Evolutionary conservation across 2,113 vertebrate species (phyloP).

Genomic region (Ramphastos sulfuratus): DNA sequence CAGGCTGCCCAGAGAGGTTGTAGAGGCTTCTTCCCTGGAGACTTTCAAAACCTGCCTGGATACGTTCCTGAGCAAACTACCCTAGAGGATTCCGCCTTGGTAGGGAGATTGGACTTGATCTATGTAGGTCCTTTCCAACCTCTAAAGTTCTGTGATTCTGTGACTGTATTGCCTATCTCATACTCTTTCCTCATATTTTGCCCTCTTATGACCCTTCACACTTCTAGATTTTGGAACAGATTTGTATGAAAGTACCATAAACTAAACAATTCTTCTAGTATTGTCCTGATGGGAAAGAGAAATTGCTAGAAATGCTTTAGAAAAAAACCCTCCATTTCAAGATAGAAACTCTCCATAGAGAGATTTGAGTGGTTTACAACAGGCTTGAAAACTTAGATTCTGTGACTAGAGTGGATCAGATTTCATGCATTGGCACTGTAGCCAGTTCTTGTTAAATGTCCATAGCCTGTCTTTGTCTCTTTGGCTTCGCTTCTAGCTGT

Average conservation of each 20-base stretch:
- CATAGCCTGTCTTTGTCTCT: background rate
- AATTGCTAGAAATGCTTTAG: constrained; percentile 8
- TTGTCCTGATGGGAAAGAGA: background rate
- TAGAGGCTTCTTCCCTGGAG: too few relatives aligned
- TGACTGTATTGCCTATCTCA: background rate
- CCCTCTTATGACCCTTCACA: background rate
- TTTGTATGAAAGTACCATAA: background rate
- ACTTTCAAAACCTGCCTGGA: too few relatives aligned
- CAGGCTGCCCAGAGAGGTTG: too few relatives aligned
- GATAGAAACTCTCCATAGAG: background rate
- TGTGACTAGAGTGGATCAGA: background rate
- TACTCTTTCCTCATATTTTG: background rate
- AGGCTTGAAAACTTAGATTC: background rate
- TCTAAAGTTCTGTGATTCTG: too few relatives aligned
- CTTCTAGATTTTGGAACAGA: background rate
- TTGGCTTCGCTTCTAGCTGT: background rate
- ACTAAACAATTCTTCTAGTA: background rate
- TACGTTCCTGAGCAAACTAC: too few relatives aligned
- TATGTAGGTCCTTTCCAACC: too few relatives aligned
- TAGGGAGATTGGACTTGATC: too few relatives aligned
- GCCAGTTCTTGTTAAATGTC: background rate
- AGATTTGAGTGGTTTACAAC: background rate
- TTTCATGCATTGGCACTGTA: background rate
- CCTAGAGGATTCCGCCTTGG: too few relatives aligned
- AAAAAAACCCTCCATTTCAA: background rate